Evolutionary conservation across 2,113 vertebrate species (phyloP), one percentile per base, ranked within the genome.

Genomic region (Chloropsis hardwickii): DNA sequence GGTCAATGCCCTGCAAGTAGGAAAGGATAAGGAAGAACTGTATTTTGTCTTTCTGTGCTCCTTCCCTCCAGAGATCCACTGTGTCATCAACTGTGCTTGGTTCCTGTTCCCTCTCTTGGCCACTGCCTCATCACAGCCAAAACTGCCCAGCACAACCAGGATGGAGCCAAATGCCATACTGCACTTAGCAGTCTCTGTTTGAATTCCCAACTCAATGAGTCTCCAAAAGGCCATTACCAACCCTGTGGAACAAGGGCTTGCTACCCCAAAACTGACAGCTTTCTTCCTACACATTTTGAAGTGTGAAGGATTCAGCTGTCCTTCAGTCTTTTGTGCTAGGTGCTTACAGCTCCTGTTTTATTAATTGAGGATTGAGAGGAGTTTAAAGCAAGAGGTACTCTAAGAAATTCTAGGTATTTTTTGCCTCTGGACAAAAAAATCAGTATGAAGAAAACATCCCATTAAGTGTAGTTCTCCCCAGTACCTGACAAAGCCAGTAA

Each of bases 1-100:
- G 99, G 92, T 99, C 99, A 33, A 98, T 98, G 85, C 99, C 99
- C 99, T 99, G 96, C 72, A 96, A 86, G n/a, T 0, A 50, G 58
- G 25, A 61, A 64, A 83, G 40, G 53, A 70, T 60, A 86, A 81
- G 69, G 53, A 65, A 89, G 67, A 45, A 47, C 9, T 0, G 1
- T 0, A 5, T 6, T 92, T 85, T 20, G 21, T 50, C 31, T 14
- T 58, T 44, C 25, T 35, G 8, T 5, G 20, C 12, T 54, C 48
- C 35, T 79, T 60, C 71, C n/a, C 22, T 88, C 35, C 18, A 54
- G 53, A 1, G 1, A 81, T 13, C 35, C 45, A 33, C 47, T 23
- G 21, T 47, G 31, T 33, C 33, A 71, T 28, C 18, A 37, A 2
- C n/a, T 28, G 11, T 29, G 24, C 65, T 48, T 33, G 8, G 28